Conservation (phyloP, 2,888 invertebrate genomes). For the Sabellastarte sp. region DNA sequence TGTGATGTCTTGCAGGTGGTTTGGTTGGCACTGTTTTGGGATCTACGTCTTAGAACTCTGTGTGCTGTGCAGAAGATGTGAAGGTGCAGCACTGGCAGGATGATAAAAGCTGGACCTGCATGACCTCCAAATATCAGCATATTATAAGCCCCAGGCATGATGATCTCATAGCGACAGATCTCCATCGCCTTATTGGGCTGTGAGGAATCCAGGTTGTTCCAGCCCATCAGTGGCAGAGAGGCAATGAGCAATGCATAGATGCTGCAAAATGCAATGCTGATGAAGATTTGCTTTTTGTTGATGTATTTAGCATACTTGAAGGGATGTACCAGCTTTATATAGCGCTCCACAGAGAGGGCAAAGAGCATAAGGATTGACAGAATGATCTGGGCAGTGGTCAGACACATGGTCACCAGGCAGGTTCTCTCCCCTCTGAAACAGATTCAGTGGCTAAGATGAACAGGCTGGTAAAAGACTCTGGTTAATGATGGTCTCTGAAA, state of each 20-base stretch:
- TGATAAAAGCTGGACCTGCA: not conserved
- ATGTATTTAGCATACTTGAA: not conserved
- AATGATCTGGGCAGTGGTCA: not conserved
- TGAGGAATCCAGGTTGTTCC: not conserved
- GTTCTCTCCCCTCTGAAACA: too few relatives aligned
- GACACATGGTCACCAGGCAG: not conserved
- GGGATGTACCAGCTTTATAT: conserved; percentile 1
- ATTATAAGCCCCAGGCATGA: not conserved
- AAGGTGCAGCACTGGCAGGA: not conserved
- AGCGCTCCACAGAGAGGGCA: conserved; percentile 2
- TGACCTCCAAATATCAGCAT: not conserved
- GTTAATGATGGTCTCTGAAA: too few relatives aligned
- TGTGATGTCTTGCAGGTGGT: not conserved
- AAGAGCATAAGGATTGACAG: not conserved
- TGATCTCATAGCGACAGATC: not conserved
- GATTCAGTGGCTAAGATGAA: too few relatives aligned
- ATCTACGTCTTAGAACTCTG: not conserved
- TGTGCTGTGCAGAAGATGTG: conserved; percentile 2
- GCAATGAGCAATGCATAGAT: not conserved
- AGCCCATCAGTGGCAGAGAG: not conserved
- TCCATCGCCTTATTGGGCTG: not conserved
- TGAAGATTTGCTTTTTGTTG: not conserved
- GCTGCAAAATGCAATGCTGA: not conserved
- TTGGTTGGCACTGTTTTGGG: not conserved
- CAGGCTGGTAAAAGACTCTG: too few relatives aligned